Conservation (phyloP, 2,888 invertebrate genomes). For the Vesta saturnalis region DNA sequence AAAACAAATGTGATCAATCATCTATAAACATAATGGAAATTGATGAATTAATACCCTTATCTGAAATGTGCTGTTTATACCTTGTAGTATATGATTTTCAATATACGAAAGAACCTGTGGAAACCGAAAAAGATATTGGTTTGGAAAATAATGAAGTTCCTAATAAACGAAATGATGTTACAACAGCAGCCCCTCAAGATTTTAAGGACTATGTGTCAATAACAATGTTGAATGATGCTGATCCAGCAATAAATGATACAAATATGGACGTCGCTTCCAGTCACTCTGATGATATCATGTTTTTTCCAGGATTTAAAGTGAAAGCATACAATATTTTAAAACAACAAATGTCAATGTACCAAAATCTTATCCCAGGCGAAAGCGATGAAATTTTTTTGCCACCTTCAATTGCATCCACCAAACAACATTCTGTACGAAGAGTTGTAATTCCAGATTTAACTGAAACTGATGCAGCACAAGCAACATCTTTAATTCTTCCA, state of each 20-base stretch:
- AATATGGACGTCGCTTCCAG: slow-evolving; percentile 29
- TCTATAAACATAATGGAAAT: slow-evolving; percentile 55
- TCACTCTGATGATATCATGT: slow-evolving; percentile 26
- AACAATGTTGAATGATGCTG: slow-evolving; percentile 28
- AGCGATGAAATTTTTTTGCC: slow-evolving; percentile 60
- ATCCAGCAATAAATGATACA: slow-evolving; percentile 27
- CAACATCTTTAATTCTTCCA: slow-evolving; percentile 49
- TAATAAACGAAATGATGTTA: slow-evolving; percentile 32
- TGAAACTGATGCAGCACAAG: slow-evolving; percentile 55
- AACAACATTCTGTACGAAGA: slow-evolving; percentile 55
- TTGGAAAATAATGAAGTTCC: slow-evolving; percentile 18
- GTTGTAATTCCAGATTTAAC: slow-evolving; percentile 54
- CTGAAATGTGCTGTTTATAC: slow-evolving; percentile 61
- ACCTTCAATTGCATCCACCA: slow-evolving; percentile 46
- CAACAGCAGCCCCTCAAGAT: slow-evolving; percentile 15
- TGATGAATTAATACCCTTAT: slow-evolving; percentile 49
- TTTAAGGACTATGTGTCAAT: slow-evolving; percentile 29
- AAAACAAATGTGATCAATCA: slow-evolving; percentile 70
- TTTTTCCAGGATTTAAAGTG: slow-evolving; percentile 23
- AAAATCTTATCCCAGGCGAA: slow-evolving; percentile 61
- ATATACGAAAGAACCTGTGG: slow-evolving; percentile 68
- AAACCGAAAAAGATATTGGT: slow-evolving; percentile 30
- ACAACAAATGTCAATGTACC: slow-evolving; percentile 55
- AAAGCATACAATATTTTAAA: slow-evolving; percentile 41
- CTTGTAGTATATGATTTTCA: slow-evolving; percentile 77